phyloP scores from a whole-genome alignment of 2,888 invertebrate species.

The Uloborus plumipes region DNA sequence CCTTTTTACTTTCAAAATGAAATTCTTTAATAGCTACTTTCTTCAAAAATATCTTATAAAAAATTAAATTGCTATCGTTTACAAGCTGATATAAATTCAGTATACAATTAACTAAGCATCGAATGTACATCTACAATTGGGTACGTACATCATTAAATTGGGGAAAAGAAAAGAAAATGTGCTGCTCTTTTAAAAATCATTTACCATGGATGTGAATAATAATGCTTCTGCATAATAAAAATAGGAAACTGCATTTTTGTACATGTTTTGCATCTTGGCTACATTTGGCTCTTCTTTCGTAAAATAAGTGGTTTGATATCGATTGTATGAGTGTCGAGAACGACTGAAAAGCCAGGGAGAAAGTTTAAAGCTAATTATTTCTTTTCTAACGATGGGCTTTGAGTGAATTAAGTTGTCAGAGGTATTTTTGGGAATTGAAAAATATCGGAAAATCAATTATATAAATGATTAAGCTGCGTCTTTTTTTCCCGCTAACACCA shows the following conservation, averaged over 20 bases:
- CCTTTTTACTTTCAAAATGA: too few species aligned
- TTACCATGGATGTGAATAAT: constrained; percentile 13
- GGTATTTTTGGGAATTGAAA: constrained; percentile 26
- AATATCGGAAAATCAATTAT: constrained; percentile 51
- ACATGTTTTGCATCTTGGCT: constrained; percentile 8
- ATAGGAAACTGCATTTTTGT: constrained; percentile 17
- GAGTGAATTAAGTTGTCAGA: constrained; percentile 51
- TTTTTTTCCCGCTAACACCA: background rate
- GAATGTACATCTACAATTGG: too few species aligned
- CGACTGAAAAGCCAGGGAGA: constrained; percentile 9
- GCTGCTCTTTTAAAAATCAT: constrained; percentile 7
- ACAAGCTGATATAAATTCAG: too few species aligned
- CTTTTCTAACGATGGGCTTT: constrained; percentile 22
- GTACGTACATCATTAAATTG: too few species aligned
- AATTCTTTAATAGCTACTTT: too few species aligned
- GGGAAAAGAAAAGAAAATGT: too few species aligned
- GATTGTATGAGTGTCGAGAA: constrained; percentile 9
- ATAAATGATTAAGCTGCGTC: constrained; percentile 31
- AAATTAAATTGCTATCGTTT: too few species aligned
- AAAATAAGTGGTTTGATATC: constrained; percentile 44
- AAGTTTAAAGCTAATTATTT: constrained; percentile 39
- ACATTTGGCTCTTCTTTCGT: constrained; percentile 10
- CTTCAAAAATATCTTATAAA: too few species aligned
- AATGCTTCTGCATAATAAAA: constrained; percentile 19
- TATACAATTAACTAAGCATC: too few species aligned